These are phyloP conservation scores for Australoheros scitulus DNA, from an alignment of 2,113 vertebrate species.

Conservation along the genomic window DNA sequence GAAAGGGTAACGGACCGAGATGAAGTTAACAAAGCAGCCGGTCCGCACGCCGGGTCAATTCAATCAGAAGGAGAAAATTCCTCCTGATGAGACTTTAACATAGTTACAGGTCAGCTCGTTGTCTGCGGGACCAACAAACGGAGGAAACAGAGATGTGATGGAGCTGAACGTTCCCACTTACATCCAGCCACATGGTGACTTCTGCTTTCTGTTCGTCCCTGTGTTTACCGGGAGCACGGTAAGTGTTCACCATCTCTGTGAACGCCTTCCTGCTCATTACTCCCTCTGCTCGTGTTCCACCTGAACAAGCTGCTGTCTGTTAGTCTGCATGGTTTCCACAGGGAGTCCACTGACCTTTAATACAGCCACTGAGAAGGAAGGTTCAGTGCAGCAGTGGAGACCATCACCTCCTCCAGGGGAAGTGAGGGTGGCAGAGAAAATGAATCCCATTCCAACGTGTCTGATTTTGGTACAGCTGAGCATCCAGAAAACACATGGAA, in stretches of 20 bases:
- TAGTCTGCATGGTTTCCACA: not conserved
- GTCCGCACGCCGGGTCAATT: slow-evolving; percentile 28
- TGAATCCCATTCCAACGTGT: not conserved
- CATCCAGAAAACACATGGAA: not conserved
- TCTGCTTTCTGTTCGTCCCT: not conserved
- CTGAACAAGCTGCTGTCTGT: not conserved
- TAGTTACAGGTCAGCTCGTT: slow-evolving; percentile 18
- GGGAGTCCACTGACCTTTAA: slow-evolving; percentile 26
- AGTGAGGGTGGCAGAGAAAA: not conserved
- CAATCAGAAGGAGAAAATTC: slow-evolving; percentile 34
- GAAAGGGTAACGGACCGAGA: not conserved
- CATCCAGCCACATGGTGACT: not conserved
- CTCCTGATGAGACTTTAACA: slow-evolving; percentile 41
- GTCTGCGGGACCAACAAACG: slow-evolving; percentile 1
- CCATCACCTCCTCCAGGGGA: not conserved
- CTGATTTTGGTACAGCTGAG: not conserved
- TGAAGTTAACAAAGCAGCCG: slow-evolving; percentile 8
- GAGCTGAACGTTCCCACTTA: not conserved
- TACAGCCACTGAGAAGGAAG: not conserved
- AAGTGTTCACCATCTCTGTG: not conserved
- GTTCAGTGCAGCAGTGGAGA: not conserved
- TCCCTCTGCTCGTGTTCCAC: slow-evolving; percentile 16
- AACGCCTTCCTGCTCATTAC: not conserved
- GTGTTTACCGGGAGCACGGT: not conserved
- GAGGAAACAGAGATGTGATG: not conserved